Evolutionary conservation across 2,888 invertebrate genomes (phyloP).

Genomic region (Drosophila pseudotalamancana): DNA sequence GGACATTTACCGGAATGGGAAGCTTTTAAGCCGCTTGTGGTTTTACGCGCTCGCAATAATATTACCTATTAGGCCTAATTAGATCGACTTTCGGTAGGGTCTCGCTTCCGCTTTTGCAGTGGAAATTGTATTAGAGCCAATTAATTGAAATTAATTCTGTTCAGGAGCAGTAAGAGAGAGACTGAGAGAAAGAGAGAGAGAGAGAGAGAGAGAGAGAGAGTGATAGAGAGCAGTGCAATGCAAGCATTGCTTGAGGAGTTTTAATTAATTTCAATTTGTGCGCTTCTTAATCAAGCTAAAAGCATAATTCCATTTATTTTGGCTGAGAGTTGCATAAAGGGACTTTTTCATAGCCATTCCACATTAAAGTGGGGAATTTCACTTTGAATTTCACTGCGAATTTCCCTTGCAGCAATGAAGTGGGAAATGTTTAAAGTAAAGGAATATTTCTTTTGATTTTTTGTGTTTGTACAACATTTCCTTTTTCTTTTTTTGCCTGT

Average conservation of each 20-base stretch:
- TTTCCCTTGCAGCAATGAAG: too few relatives aligned
- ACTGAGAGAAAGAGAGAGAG: too few relatives aligned
- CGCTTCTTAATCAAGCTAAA: not conserved
- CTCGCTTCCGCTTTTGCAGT: slow-evolving; percentile 5
- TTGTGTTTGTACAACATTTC: not conserved
- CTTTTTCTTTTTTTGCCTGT: too few relatives aligned
- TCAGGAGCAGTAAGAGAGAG: too few relatives aligned
- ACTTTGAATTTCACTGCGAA: not conserved
- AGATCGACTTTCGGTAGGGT: slow-evolving; percentile 34
- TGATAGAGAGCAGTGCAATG: not conserved
- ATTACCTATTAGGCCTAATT: slow-evolving; percentile 61
- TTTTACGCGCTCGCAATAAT: slow-evolving; percentile 26
- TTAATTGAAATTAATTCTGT: slow-evolving; percentile 40
- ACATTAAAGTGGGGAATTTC: too few relatives aligned
- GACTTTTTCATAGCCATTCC: too few relatives aligned
- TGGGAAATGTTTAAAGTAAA: too few relatives aligned
- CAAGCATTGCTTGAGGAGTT: not conserved
- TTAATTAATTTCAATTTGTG: not conserved
- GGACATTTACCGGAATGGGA: slow-evolving; percentile 40
- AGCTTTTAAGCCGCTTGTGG: slow-evolving; percentile 59
- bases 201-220: too few relatives aligned
- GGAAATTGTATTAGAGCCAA: slow-evolving; percentile 57
- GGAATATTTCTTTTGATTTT: not conserved
- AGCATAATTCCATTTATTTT: not conserved
- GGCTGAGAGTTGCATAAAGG: too few relatives aligned